Conservation (phyloP, 92 coral and sea anemone species). For the Siderastrea radians region DNA sequence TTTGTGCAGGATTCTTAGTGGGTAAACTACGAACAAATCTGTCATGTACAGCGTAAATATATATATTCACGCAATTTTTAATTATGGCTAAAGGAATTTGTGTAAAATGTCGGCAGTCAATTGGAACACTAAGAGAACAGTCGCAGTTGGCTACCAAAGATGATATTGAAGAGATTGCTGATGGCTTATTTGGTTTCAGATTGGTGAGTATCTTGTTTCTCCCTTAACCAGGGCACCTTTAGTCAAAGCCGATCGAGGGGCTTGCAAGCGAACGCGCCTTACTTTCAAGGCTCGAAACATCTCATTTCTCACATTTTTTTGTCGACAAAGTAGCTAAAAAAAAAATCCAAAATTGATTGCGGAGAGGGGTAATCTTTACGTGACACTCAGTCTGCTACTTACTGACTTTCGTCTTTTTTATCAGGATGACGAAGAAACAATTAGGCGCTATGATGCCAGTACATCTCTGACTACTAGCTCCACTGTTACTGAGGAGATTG, state of each 20-base stretch:
- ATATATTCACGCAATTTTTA: neutral
- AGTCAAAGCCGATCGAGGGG: too few relatives aligned
- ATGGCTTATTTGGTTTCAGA: constrained; percentile 4
- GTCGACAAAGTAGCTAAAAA: too few relatives aligned
- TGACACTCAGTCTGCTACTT: too few relatives aligned
- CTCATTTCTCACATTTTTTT: too few relatives aligned
- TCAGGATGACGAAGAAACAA: constrained; percentile 19
- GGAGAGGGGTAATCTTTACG: too few relatives aligned
- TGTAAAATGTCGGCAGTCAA: constrained; percentile 4
- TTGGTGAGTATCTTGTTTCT: neutral
- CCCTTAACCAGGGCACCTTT: too few relatives aligned
- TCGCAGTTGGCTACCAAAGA: constrained; percentile 4
- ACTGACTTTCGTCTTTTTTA: neutral
- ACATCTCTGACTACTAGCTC: neutral
- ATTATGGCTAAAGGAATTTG: constrained; percentile 10
- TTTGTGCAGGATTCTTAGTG: too few relatives aligned
- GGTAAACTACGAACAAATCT: too few relatives aligned
- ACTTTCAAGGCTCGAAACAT: too few relatives aligned
- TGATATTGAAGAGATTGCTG: constrained; percentile 11
- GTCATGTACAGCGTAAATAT: neutral
- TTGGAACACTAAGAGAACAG: constrained; percentile 15
- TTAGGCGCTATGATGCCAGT: neutral
- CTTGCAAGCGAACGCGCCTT: too few relatives aligned
- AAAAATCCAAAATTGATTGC: too few relatives aligned
- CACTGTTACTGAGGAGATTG: neutral